Conservation (phyloP, 2,113 vertebrate species). For the Xiphophorus couchianus region DNA sequence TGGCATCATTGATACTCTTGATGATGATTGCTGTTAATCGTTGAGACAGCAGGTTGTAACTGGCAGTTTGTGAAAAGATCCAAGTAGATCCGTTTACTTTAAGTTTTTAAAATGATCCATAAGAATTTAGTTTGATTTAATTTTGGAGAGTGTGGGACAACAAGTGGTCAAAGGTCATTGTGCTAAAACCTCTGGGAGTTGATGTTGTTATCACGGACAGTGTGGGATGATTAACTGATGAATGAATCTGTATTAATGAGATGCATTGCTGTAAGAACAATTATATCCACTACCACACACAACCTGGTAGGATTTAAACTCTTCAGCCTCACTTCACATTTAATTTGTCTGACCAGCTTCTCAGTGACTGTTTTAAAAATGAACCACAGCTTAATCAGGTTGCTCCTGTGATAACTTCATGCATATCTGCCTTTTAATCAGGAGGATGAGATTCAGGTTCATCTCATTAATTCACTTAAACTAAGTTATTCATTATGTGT, state of each 20-base stretch:
- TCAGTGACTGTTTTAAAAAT: no score
- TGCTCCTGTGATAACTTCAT: background rate
- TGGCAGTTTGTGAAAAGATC: background rate
- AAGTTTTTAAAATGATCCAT: slow-evolving; percentile 17
- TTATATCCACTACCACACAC: background rate
- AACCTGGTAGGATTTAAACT: background rate
- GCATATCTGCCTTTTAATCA: background rate
- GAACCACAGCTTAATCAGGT: background rate
- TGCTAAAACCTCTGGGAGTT: slow-evolving; percentile 24
- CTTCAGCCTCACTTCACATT: background rate
- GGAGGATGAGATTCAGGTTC: background rate
- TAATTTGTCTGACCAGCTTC: background rate
- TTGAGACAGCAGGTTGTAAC: slow-evolving; percentile 15
- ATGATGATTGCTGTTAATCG: slow-evolving; percentile 54
- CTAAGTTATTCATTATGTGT: slow-evolving; percentile 8
- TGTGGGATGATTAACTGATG: slow-evolving; percentile 37
- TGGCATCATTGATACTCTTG: slow-evolving; percentile 36
- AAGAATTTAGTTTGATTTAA: slow-evolving; percentile 14
- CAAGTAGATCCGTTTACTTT: background rate
- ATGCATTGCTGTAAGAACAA: slow-evolving; percentile 1
- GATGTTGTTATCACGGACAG: slow-evolving; percentile 27
- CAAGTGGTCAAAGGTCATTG: slow-evolving; percentile 28
- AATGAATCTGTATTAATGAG: slow-evolving; percentile 33
- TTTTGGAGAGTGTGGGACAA: slow-evolving; percentile 27
- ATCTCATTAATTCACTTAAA: slow-evolving; percentile 14